phyloP scores from a whole-genome alignment of 2,888 invertebrate species.

The Drosophila mimica region DNA sequence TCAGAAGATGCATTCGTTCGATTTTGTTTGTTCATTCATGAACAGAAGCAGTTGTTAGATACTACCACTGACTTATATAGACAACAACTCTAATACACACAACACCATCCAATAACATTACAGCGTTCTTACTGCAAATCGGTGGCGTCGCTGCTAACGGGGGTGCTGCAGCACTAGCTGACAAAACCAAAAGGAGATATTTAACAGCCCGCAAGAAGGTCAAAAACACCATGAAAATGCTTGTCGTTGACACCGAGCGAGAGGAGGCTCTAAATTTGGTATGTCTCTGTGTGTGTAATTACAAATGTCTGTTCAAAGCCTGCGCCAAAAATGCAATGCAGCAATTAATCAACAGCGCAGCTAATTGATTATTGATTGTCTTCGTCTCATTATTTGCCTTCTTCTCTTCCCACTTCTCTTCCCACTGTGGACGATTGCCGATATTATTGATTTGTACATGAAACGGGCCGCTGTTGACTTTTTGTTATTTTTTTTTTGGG shows the following conservation, averaged over 20 bases:
- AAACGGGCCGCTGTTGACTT: conserved; percentile 60
- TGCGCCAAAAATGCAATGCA: conserved; percentile 31
- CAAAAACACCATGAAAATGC: conserved; percentile 82
- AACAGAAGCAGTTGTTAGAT: conserved; percentile 43
- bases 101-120: conserved; percentile 46
- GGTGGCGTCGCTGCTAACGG: conserved; percentile 61
- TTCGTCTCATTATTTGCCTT: conserved; percentile 21
- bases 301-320: conserved; percentile 46
- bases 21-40: conserved; percentile 48
- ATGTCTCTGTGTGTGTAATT: conserved; percentile 47
- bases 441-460: conserved; percentile 77
- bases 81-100: conserved; percentile 32
- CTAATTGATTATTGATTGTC: conserved; percentile 70
- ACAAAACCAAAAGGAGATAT: conserved; percentile 67
- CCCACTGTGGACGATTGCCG: conserved; percentile 26
- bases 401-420: conserved; percentile 15
- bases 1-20: conserved; percentile 38
- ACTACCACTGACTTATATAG: conserved; percentile 20
- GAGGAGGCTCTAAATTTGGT: conserved; percentile 88
- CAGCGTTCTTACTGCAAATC: conserved; percentile 71
- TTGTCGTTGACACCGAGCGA: conserved; percentile 91
- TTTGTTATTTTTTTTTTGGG: conserved; percentile 50
- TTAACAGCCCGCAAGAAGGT: conserved; percentile 71
- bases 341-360: conserved; percentile 51
- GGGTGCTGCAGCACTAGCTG: conserved; percentile 57